phyloP scores from a whole-genome alignment of 2,797 vertebrate genomes.

The Platyrinchus mystaceus region DNA sequence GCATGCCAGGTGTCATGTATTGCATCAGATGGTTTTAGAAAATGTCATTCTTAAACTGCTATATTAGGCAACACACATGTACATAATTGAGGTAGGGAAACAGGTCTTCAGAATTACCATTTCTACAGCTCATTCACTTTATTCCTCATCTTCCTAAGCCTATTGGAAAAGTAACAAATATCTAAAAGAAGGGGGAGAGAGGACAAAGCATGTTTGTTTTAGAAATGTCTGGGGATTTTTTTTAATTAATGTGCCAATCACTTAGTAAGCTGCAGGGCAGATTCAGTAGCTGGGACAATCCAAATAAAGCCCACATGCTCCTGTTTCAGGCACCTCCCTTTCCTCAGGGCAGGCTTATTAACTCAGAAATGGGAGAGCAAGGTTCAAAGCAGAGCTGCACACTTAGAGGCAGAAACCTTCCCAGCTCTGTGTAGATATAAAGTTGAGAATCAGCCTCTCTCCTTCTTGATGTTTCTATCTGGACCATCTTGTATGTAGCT shows the following conservation, averaged over 20 bases:
- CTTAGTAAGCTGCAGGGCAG: background rate
- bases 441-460: background rate
- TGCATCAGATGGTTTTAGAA: slow-evolving; percentile 40
- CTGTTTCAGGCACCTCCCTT: background rate
- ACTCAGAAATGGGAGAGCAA: background rate
- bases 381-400: background rate
- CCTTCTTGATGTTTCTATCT: background rate
- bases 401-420: background rate
- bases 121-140: background rate
- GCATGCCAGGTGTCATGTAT: background rate
- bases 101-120: background rate
- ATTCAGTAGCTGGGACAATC: slow-evolving; percentile 18
- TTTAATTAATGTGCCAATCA: background rate
- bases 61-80: background rate
- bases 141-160: background rate
- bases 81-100: background rate
- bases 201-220: background rate
- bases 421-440: background rate
- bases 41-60: background rate
- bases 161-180: background rate
- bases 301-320: slow-evolving; percentile 29
- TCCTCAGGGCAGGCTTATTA: slow-evolving; percentile 12
- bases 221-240: slow-evolving; percentile 5
- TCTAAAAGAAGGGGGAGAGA: background rate
- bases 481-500: background rate